These are phyloP conservation scores for Pyrgus malvae DNA, from an alignment of 2,888 invertebrate genomes.

Conservation along the genomic window DNA sequence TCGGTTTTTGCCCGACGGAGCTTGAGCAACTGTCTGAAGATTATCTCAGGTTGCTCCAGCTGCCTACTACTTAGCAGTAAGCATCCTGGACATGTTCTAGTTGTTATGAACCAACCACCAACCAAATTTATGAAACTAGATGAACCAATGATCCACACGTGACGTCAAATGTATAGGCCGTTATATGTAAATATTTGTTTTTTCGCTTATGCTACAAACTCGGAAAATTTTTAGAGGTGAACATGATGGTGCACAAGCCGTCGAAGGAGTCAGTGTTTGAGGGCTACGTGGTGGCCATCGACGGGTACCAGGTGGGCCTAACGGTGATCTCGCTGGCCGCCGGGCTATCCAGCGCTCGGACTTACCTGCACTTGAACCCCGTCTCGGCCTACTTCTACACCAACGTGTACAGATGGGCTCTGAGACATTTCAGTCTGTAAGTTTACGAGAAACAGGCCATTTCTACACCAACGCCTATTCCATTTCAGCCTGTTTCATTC, in stretches of 20 bases:
- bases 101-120: too few relatives aligned
- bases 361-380: conserved; percentile 50
- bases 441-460: conserved; percentile 35
- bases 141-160: too few relatives aligned
- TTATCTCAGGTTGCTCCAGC: too few relatives aligned
- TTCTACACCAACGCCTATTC: too few relatives aligned
- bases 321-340: conserved; percentile 48
- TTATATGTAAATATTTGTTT: too few relatives aligned
- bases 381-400: conserved; percentile 53
- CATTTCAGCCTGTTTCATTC: background rate
- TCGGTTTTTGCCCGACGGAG: too few relatives aligned
- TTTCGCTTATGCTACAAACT: too few relatives aligned
- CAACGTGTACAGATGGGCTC: conserved; percentile 54
- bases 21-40: too few relatives aligned
- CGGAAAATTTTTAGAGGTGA: conserved; percentile 38
- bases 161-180: too few relatives aligned
- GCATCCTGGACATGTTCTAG: too few relatives aligned
- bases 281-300: conserved; percentile 50
- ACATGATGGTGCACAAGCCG: conserved; percentile 34
- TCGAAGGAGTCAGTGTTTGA: conserved; percentile 38
- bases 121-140: too few relatives aligned
- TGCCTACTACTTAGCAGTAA: too few relatives aligned
- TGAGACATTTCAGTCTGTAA: conserved; percentile 60
- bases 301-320: conserved; percentile 52
- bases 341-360: conserved; percentile 40